Evolutionary conservation across 2,888 invertebrate genomes (phyloP), one percentile per base, ranked within the genome.

Genomic region (Callosobruchus maculatus): DNA sequence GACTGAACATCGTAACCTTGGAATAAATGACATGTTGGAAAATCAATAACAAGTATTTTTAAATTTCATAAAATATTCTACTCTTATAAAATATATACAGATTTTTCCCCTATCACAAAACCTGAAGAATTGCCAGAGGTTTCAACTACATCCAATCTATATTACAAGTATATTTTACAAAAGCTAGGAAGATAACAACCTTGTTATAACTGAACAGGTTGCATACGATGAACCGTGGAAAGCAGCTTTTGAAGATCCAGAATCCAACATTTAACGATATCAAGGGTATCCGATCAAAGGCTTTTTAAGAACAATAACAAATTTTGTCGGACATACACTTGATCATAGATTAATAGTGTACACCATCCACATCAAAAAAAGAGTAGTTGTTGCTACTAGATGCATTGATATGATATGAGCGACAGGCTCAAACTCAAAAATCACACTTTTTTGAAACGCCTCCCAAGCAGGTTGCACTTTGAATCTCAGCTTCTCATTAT

Each of bases 31-130:
- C 49, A 49, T 49, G 49, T 49, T 49, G 2, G 18, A 69, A 31
- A 49, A 72, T 69, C 18, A 69, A 68, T 80, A 82, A 80, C 75
- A 75, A 68, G 73, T 75, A 74, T 74, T 22, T 74, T 71, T 69
- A 73, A 72, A 72, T 74, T 13, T 49, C 71, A 69, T 70, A 73
- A 74, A 75, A 73, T 73, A 74, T 74, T 73, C 72, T 72, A 75
- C 74, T 72, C 71, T 72, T 69, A 73, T 74, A 74, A 74, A 76
- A 76, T 74, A 70, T 76, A 76, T 72, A 76, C 30, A 71, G 26
- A 49, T 18, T 13, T 49, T 7, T 49, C 49, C 49, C 49, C 49
- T 49, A 49, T 49, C 49, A 7, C 49, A 49, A 49, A 49, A 49
- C 49, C 1, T 13, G 18, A 49, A 49, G 49, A 49, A 13, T 49